Evolutionary conservation across 2,113 vertebrate species (phyloP), one percentile per base, ranked within the genome.

Genomic region (Chrysemys picta): DNA sequence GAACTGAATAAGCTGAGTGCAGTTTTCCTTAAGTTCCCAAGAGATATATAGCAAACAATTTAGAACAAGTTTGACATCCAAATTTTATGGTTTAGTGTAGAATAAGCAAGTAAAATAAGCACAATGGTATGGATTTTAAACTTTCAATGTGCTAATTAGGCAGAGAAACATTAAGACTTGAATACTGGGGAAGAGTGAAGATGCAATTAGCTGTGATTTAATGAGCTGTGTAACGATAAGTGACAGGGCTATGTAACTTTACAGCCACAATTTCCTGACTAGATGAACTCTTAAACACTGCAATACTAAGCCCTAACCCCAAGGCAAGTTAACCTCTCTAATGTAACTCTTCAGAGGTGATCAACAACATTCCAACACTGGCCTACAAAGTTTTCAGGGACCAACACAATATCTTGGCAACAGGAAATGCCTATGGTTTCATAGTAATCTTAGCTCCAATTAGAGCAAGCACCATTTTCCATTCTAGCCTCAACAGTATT

Each of bases 181-280:
- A 89, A 96, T 95, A 91, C 92, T 91, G 89, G 89, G 75, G n/a
- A 22, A 38, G n/a, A 72, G 87, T 88, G 97, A 98, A 97, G 95
- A 76, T 91, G 92, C 98, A 98, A 98, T 98, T 98, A 98, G 97
- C 78, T 95, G 94, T 93, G 90, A 96, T 96, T 98, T 98, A 98
- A 99, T 98, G 98, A 98, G 96, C 98, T 98, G 98, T 97, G 94
- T 97, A 98, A 98, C 96, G 98, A 98, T 97, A 97, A 97, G 87
- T 96, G 98, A 97, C 98, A 98, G 97, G 95, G 93, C 97, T 96
- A 97, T 95, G 98, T 92, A 98, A 97, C 95, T 98, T 98, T 98
- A 98, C 96, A 97, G 93, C 95, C 95, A 97, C 95, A 96, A 97
- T 97, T 98, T 98, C 98, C 98, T 98, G 98, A 97, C 94, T 94